Evolutionary conservation across 2,888 invertebrate species (phyloP).

Genomic region (Eurytoma adleriae): DNA sequence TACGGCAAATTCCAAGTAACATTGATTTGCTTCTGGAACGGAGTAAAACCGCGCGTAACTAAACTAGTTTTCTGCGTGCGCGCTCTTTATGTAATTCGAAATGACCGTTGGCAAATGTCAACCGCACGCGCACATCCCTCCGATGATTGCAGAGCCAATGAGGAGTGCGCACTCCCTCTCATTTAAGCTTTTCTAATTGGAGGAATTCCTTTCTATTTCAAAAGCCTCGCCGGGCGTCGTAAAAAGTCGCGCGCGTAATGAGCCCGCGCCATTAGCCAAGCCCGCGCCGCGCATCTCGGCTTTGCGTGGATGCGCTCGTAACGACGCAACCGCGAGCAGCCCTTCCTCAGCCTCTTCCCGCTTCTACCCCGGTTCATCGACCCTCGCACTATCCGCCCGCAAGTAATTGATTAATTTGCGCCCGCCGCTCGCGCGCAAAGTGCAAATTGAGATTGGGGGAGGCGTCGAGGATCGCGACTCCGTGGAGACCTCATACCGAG

Average conservation of each 20-base stretch:
- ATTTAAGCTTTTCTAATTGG: neutral
- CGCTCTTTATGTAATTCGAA: too few relatives aligned
- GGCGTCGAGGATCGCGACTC: neutral
- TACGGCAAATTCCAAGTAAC: too few relatives aligned
- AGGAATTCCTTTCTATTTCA: neutral
- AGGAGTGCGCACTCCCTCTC: too few relatives aligned
- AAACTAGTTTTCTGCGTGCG: too few relatives aligned
- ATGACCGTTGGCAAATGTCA: too few relatives aligned
- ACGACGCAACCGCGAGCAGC: too few relatives aligned
- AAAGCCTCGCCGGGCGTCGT: neutral
- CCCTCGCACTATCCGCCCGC: slow-evolving; percentile 24
- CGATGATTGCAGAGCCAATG: too few relatives aligned
- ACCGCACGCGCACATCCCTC: too few relatives aligned
- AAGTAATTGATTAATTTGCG: slow-evolving; percentile 37
- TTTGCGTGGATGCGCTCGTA: neutral
- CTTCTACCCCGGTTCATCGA: slow-evolving; percentile 30
- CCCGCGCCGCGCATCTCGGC: neutral
- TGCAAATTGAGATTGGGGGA: neutral
- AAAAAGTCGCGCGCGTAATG: neutral
- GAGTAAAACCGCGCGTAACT: too few relatives aligned
- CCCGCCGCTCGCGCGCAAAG: neutral
- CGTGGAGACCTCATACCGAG: too few relatives aligned
- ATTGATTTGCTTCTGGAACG: too few relatives aligned
- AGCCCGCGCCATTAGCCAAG: neutral
- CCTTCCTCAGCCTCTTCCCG: neutral